phyloP scores from a whole-genome alignment of 2,797 vertebrate genomes.

The Hydrophis major region DNA sequence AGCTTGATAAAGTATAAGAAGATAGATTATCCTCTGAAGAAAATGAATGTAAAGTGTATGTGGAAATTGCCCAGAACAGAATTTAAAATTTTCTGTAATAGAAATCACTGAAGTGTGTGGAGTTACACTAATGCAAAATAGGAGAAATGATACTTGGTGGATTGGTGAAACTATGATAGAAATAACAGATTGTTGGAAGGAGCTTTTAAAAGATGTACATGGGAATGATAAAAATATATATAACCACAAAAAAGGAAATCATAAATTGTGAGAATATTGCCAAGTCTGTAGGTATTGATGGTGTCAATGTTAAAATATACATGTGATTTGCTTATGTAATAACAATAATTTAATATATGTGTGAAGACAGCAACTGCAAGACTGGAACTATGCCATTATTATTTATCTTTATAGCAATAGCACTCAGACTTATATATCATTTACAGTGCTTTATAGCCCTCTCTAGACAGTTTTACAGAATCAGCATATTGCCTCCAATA shows the following conservation, averaged over 20 bases:
- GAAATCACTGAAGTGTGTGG: neutral
- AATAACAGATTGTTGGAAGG: neutral
- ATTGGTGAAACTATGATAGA: neutral
- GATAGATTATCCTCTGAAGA: neutral
- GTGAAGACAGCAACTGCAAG: neutral
- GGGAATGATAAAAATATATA: neutral
- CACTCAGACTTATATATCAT: too few relatives aligned
- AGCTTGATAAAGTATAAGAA: neutral
- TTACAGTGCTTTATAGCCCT: too few relatives aligned
- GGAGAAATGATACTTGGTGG: neutral
- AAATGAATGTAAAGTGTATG: neutral
- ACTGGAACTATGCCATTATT: neutral
- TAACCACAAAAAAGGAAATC: neutral
- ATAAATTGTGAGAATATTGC: neutral
- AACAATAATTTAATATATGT: neutral
- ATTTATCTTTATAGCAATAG: neutral
- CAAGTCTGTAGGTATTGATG: neutral
- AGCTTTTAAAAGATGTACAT: neutral
- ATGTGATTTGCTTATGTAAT: neutral
- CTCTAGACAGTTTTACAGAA: too few relatives aligned
- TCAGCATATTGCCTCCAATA: too few relatives aligned
- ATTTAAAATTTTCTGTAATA: neutral
- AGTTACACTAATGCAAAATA: neutral
- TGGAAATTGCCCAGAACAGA: neutral
- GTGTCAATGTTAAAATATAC: neutral